Percentiles rank a stretch among this genome's conserved stretches.
phyloP scores from a whole-genome alignment of 1,140 invertebrate species.

The Oppia nitens region DNA sequence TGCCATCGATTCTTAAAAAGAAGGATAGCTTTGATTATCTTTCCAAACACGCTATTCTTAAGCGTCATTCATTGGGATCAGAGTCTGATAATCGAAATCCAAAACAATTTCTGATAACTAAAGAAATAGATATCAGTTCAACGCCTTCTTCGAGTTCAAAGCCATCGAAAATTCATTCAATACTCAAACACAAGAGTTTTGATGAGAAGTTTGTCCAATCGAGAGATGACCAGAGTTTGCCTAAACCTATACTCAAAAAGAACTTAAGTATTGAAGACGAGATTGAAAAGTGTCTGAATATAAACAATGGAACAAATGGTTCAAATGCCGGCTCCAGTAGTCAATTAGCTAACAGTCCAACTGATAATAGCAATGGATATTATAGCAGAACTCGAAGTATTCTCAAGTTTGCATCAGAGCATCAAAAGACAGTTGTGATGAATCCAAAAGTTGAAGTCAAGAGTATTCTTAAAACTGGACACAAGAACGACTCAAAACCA shows the following conservation, averaged over 20 bases:
- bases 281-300: background rate
- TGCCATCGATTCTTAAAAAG: slow-evolving; percentile 10
- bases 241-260: background rate
- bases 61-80: background rate
- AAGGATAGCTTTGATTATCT: background rate
- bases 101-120: background rate
- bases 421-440: background rate
- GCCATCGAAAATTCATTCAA: background rate
- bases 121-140: background rate
- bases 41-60: background rate
- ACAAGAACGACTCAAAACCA: background rate
- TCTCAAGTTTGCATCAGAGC: background rate
- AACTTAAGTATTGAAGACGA: background rate
- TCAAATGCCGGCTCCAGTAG: background rate
- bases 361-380: background rate
- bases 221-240: background rate
- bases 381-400: background rate
- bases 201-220: background rate
- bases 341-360: background rate
- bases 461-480: background rate
- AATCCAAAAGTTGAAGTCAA: background rate
- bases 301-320: background rate
- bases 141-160: background rate
- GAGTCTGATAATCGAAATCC: background rate
- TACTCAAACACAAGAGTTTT: background rate